A percentile compares a stretch with the other conserved stretches of the same genome.
Evolutionary conservation across 64 coral and sea anemone species (phyloP).

Genomic region (Montipora capricornis): DNA sequence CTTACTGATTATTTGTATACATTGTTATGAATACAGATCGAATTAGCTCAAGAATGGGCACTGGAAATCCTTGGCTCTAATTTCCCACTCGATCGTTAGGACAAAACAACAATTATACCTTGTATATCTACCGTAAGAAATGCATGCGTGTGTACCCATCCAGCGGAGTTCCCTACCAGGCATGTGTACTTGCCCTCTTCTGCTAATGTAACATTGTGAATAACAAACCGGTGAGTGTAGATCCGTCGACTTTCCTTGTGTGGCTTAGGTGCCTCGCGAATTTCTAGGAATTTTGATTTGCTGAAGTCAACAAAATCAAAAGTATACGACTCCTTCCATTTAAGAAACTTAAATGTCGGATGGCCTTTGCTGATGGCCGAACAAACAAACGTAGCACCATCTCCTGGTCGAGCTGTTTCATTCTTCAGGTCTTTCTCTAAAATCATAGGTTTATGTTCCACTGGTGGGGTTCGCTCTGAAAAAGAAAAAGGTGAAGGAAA

Average conservation of each 20-base stretch:
- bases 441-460: background rate
- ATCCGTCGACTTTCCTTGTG: background rate
- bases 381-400: constrained; percentile 52
- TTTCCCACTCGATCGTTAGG: background rate
- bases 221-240: constrained; percentile 46
- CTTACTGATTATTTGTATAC: too few species aligned
- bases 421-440: constrained; percentile 39
- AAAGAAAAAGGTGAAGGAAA: too few species aligned
- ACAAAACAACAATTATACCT: background rate
- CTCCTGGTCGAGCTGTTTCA: constrained; percentile 13
- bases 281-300: constrained; percentile 19
- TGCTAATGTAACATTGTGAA: constrained; percentile 44
- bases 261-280: constrained; percentile 25
- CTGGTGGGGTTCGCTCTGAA: too few species aligned
- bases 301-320: constrained; percentile 21
- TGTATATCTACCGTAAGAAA: constrained; percentile 17
- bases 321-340: constrained; percentile 46
- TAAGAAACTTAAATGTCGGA: constrained; percentile 55
- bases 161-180: constrained; percentile 41
- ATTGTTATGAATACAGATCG: too few species aligned
- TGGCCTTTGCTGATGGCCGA: constrained; percentile 2
- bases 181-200: constrained; percentile 70
- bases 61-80: too few species aligned
- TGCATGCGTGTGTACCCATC: constrained; percentile 17
- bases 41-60: too few species aligned